Conservation (phyloP, 2,888 invertebrate species). For the Pammene aurita region DNA sequence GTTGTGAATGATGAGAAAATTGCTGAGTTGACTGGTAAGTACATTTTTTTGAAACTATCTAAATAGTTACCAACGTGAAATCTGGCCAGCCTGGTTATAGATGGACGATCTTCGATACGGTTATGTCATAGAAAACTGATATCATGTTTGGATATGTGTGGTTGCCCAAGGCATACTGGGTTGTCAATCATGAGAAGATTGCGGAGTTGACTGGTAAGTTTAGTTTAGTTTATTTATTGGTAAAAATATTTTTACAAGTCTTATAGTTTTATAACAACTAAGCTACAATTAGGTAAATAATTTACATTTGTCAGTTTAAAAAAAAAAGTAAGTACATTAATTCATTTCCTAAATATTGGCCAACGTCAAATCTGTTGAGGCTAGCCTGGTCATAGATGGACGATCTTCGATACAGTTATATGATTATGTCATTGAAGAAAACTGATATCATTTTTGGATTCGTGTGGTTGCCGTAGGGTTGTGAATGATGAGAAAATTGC, state of each 20-base stretch:
- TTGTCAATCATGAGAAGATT: slow-evolving; percentile 88
- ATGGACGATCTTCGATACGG: slow-evolving; percentile 88
- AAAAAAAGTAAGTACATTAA: too few relatives aligned
- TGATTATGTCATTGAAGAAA: slow-evolving; percentile 84
- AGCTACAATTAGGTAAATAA: too few relatives aligned
- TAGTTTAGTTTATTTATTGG: not conserved
- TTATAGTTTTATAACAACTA: too few relatives aligned
- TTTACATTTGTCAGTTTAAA: too few relatives aligned
- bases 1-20: slow-evolving; percentile 89
- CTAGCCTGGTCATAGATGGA: slow-evolving; percentile 89
- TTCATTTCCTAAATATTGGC: slow-evolving; percentile 56
- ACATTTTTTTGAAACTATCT: not conserved
- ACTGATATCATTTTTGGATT: slow-evolving; percentile 85
- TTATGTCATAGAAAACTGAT: slow-evolving; percentile 83
- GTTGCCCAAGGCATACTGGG: slow-evolving; percentile 87
- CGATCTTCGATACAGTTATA: slow-evolving; percentile 86
- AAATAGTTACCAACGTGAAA: slow-evolving; percentile 81
- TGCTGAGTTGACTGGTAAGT: slow-evolving; percentile 87
- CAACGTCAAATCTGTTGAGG: slow-evolving; percentile 86
- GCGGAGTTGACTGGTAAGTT: slow-evolving; percentile 87
- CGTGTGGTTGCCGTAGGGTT: slow-evolving; percentile 88
- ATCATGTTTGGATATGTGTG: slow-evolving; percentile 87
- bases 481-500: slow-evolving; percentile 89
- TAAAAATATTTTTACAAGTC: too few relatives aligned
- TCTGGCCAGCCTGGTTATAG: slow-evolving; percentile 87